Conservation (phyloP, 2,888 invertebrate species). For the Amphipyra tragopoginis region DNA sequence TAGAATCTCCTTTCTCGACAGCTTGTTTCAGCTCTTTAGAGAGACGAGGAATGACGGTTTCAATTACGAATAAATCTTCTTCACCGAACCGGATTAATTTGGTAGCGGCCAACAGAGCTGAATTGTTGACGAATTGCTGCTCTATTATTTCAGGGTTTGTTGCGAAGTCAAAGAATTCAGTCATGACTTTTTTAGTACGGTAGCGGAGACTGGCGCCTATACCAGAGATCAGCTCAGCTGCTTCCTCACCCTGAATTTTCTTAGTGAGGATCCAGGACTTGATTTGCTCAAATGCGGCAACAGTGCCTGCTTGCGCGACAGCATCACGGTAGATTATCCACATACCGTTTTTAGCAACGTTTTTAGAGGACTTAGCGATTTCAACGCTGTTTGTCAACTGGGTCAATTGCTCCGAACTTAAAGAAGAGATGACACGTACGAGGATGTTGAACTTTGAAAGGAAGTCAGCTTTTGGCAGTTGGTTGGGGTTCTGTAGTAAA, state of each 20-base stretch:
- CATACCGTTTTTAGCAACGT: conserved; percentile 79
- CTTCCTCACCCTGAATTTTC: conserved; percentile 89
- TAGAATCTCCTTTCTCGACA: conserved; percentile 87
- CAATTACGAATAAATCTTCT: conserved; percentile 85
- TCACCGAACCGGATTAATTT: conserved; percentile 90
- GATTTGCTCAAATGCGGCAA: conserved; percentile 91
- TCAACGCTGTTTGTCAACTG: conserved; percentile 88
- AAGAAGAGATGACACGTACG: conserved; percentile 87
- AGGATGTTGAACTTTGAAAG: conserved; percentile 91
- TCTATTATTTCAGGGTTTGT: conserved; percentile 85
- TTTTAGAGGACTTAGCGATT: conserved; percentile 74
- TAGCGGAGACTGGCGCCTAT: conserved; percentile 87
- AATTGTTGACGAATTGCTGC: conserved; percentile 86
- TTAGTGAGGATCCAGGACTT: conserved; percentile 89
- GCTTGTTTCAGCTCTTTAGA: conserved; percentile 87
- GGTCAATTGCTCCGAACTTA: conserved; percentile 90
- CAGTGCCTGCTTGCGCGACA: conserved; percentile 91
- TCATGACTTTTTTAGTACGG: conserved; percentile 91
- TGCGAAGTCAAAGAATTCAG: conserved; percentile 89
- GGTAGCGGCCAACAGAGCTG: conserved; percentile 90
- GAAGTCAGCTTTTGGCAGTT: conserved; percentile 88
- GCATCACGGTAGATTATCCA: conserved; percentile 92
- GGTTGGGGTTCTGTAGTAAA: conserved; percentile 89
- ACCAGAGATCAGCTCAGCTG: conserved; percentile 89
- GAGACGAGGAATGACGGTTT: conserved; percentile 91